Evolutionary conservation across 2,888 invertebrate species (phyloP), one percentile per base, ranked within the genome.

Genomic region (Netelia inedita): DNA sequence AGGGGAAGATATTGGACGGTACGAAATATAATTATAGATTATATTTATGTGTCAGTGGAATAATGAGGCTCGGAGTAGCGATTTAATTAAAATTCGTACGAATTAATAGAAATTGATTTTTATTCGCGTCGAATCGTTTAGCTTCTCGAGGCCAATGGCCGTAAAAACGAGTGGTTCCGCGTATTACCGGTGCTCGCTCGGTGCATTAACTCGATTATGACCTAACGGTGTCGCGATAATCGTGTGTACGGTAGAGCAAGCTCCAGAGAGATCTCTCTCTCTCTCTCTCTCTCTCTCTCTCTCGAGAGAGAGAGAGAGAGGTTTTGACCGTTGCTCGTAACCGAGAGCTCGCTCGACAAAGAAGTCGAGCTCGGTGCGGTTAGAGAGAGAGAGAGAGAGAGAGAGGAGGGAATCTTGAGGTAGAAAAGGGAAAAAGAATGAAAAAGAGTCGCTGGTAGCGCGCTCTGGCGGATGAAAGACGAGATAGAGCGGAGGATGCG

Each of bases 151-250:
- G 28, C 5, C 43, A 71, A 73, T 50, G 68, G 74, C 14, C 46
- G 14, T 46, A 46, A 46, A 46, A 46, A 46, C 46, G 46, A 46
- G 11, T 46, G 10, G 28, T 46, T 14, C 2, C 46, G 14, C 46
- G 14, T 14, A 46, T 46, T 46, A 46, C 46, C 63, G 66, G 72
- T 57, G 35, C 14, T n/a, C 28, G 28, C 23, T 75, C 9, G 21
- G 14, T 16, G 19, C 14, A 41, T 55, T 16, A 46, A 28, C 41
- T n/a, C 46, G 46, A 50, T 23, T 63, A 73, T 61, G 71, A 63
- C 21, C 53, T 72, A 79, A 79, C 79, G 79, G 79, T 71, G 71
- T 55, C 43, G 53, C 63, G 72, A 21, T 53, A 43, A 46, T 46
- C 14, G 11, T 21, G 59, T 23, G 28, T 28, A 28, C 3, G 28